Evolutionary conservation across 64 coral and sea anemone genomes (phyloP).

Genomic region (Actinia tenebrosa): DNA sequence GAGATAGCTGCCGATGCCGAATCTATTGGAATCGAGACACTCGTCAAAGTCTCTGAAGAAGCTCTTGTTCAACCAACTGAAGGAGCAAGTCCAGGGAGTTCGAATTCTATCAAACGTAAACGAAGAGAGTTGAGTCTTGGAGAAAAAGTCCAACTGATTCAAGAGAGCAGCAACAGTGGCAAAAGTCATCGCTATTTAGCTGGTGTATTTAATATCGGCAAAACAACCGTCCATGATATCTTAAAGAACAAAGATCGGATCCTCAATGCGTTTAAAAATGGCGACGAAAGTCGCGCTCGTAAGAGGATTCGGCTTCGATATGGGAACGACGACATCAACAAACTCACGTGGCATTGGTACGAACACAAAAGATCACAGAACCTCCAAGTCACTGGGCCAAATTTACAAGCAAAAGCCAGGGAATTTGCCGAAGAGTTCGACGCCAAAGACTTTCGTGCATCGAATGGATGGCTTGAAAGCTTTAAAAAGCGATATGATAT

Average conservation of each 20-base stretch:
- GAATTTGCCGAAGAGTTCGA: slow-evolving; percentile 26
- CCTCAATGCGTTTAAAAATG: background rate
- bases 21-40: slow-evolving; percentile 3
- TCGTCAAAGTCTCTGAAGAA: slow-evolving; percentile 17
- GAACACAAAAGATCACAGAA: background rate
- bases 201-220: slow-evolving; percentile 8
- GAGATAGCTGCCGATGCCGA: background rate
- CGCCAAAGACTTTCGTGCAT: slow-evolving; percentile 23
- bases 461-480: slow-evolving; percentile 46
- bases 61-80: background rate
- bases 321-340: slow-evolving; percentile 27
- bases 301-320: slow-evolving; percentile 16
- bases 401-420: slow-evolving; percentile 25
- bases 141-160: slow-evolving; percentile 25
- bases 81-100: background rate
- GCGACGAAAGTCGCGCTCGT: background rate
- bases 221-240: slow-evolving; percentile 25
- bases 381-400: background rate
- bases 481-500: slow-evolving; percentile 28
- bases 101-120: background rate
- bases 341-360: slow-evolving; percentile 45
- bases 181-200: slow-evolving; percentile 21
- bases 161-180: background rate
- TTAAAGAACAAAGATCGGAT: slow-evolving; percentile 25
- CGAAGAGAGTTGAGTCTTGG: slow-evolving; percentile 12